phyloP scores from a whole-genome alignment of 1,140 invertebrate species.

The Papilio polytes region DNA sequence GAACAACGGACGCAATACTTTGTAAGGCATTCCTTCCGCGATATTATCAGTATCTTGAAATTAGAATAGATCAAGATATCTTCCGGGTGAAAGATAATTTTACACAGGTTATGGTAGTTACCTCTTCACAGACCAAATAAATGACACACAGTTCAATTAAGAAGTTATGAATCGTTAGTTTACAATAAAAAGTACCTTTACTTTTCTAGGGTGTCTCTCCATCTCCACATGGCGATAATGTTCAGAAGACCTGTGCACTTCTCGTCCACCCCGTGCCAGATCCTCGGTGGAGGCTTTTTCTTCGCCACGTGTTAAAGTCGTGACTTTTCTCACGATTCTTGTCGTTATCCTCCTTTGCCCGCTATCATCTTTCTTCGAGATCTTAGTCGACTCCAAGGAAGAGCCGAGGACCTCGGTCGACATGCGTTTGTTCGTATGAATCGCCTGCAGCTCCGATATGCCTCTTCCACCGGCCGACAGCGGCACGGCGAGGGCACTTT shows the following conservation, averaged over 20 bases:
- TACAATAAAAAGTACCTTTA: conserved; percentile 82
- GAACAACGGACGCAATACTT: conserved; percentile 9
- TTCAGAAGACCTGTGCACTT: conserved; percentile 81
- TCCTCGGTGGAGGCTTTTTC: conserved; percentile 90
- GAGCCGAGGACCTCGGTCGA: conserved; percentile 93
- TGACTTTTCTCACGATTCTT: conserved; percentile 94
- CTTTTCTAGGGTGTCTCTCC: conserved; percentile 84
- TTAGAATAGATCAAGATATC: background rate
- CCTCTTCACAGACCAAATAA: background rate
- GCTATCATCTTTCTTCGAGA: conserved; percentile 89
- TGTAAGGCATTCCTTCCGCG: conserved; percentile 26
- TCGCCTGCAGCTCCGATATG: conserved; percentile 87
- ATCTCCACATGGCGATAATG: conserved; percentile 80
- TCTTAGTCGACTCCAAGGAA: conserved; percentile 91
- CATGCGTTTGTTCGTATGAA: conserved; percentile 92
- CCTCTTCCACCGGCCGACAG: conserved; percentile 73
- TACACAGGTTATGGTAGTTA: background rate
- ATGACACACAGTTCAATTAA: background rate
- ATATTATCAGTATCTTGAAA: background rate
- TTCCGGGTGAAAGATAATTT: conserved; percentile 1
- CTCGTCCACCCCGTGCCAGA: conserved; percentile 82
- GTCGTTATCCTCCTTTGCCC: conserved; percentile 92
- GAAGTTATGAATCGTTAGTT: conserved; percentile 41
- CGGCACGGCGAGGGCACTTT: conserved; percentile 72
- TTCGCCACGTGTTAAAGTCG: conserved; percentile 94